Conservation (phyloP, 2,888 invertebrate species). For the Drosophila infuscata region DNA sequence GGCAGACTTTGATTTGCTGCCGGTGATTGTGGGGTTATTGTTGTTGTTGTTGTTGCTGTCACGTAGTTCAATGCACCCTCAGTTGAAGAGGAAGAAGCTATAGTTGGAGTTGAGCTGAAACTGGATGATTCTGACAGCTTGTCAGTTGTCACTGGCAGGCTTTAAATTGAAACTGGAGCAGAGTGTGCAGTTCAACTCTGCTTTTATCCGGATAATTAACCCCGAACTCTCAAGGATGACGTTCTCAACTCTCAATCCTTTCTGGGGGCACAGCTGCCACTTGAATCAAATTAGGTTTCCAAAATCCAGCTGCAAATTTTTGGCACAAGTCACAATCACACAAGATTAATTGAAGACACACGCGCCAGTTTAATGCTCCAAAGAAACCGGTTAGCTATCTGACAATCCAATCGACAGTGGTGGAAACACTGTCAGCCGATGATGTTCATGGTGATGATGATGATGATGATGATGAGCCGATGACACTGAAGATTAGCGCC, state of each 20-base stretch:
- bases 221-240: conserved; percentile 10
- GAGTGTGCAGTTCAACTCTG: neutral
- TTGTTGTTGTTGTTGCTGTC: conserved; percentile 1
- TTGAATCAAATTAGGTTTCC: conserved; percentile 62
- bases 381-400: conserved; percentile 64
- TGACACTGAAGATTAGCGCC: conserved; percentile 57
- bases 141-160: conserved; percentile 64
- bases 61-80: conserved; percentile 69
- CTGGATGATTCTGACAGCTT: conserved; percentile 52
- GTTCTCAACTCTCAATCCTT: conserved; percentile 41
- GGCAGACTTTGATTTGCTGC: conserved; percentile 55
- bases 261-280: conserved; percentile 37
- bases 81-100: conserved; percentile 12
- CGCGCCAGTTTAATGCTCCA: conserved; percentile 55
- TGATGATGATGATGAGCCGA: conserved; percentile 40
- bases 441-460: conserved; percentile 19
- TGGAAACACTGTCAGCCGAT: conserved; percentile 18
- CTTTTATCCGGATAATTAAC: conserved; percentile 52
- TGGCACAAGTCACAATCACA: conserved; percentile 27
- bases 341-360: conserved; percentile 82
- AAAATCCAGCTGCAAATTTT: conserved; percentile 37
- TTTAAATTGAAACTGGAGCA: conserved; percentile 44
- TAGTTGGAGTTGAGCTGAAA: conserved; percentile 1
- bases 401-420: conserved; percentile 29
- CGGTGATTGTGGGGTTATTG: conserved; percentile 36